phyloP scores from a whole-genome alignment of 2,888 invertebrate genomes.

The Metellina segmentata region DNA sequence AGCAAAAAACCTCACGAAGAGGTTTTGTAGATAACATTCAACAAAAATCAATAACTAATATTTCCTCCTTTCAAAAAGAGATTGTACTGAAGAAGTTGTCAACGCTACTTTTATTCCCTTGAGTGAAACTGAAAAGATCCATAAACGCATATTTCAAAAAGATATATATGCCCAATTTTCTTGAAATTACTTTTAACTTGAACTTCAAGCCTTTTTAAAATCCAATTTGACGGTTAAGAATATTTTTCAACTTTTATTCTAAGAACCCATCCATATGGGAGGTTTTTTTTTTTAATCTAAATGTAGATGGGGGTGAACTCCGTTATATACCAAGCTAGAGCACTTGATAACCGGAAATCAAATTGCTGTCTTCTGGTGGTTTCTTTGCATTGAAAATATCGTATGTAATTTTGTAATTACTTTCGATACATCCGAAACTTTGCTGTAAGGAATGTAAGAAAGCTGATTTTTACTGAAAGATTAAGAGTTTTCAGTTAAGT shows the following conservation, averaged over 20 bases:
- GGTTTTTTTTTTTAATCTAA: too few species aligned
- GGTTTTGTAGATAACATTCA: neutral
- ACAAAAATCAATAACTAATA: constrained; percentile 1
- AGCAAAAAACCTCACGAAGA: neutral
- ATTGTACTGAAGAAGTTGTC: neutral
- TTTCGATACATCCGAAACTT: too few species aligned
- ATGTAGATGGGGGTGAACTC: too few species aligned
- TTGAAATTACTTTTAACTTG: neutral
- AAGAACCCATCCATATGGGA: too few species aligned
- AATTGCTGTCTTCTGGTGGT: too few species aligned
- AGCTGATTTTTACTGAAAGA: too few species aligned
- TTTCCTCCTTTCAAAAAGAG: neutral
- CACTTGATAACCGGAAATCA: too few species aligned
- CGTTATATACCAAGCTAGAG: too few species aligned
- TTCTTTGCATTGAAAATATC: too few species aligned
- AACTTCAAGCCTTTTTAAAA: neutral
- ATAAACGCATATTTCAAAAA: neutral
- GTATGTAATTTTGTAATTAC: too few species aligned
- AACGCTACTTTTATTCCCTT: neutral
- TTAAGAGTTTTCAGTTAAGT: too few species aligned
- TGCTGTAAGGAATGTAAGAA: too few species aligned
- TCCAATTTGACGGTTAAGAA: neutral
- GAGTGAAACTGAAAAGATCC: neutral
- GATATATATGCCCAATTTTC: neutral
- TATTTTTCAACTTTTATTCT: neutral